phyloP scores from a whole-genome alignment of 2,797 vertebrate genomes.

The Enteromius argenteus region DNA sequence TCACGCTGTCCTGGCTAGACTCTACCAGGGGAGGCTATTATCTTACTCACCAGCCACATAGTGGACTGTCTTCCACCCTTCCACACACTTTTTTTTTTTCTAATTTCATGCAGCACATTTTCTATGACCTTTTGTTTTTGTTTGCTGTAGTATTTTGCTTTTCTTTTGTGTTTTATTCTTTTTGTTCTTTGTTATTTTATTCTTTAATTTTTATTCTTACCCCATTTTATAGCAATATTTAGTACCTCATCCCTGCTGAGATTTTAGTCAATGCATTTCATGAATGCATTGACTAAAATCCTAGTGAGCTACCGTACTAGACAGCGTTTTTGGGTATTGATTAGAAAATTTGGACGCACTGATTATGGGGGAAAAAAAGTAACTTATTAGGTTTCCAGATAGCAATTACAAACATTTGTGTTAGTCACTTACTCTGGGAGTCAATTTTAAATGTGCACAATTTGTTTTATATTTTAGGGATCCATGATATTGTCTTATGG shows the following conservation, averaged over 20 bases:
- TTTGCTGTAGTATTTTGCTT: not conserved
- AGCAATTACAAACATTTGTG: not conserved
- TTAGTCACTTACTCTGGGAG: not conserved
- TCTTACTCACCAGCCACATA: conserved; percentile 44
- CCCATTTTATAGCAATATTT: not conserved
- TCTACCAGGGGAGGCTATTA: conserved; percentile 62
- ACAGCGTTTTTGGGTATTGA: not conserved
- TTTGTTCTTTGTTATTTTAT: not conserved
- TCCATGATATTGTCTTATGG: not conserved
- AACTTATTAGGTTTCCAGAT: not conserved
- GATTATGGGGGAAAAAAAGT: not conserved
- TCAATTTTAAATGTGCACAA: not conserved
- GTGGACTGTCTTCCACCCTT: conserved; percentile 33
- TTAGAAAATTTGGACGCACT: not conserved
- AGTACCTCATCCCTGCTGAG: not conserved
- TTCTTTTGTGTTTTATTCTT: not conserved
- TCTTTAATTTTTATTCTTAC: not conserved
- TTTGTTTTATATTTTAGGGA: not conserved
- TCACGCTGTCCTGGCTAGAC: conserved; percentile 40
- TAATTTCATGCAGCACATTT: not conserved
- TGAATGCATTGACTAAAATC: not conserved
- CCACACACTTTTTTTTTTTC: not conserved
- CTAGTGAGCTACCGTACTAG: not conserved
- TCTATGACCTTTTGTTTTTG: not conserved
- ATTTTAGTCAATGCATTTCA: not conserved